Evolutionary conservation across 2,797 vertebrate species (phyloP), one percentile per base, ranked within the genome.

Genomic region (Harpagifer antarcticus): DNA sequence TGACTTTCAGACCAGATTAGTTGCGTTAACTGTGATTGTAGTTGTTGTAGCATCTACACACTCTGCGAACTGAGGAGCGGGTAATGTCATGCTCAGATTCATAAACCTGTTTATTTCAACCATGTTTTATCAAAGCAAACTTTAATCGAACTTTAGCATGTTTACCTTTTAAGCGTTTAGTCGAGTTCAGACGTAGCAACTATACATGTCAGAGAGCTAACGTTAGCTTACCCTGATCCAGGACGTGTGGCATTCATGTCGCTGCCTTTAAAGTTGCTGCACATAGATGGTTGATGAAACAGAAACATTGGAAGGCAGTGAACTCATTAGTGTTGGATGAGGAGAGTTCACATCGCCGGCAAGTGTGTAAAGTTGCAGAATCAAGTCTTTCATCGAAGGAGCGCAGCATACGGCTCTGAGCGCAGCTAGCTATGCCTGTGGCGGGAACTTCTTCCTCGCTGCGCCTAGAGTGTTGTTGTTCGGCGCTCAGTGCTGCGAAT

Each of bases 361-460:
- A 16, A 23, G 15, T 27, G 1, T 23, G 44, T 19, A 7, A 58
- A 54, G 9, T 42, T 5, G 0, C 1, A 27, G 4, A 45, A 63
- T 7, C 0, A 4, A 3, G 2, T 20, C 6, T 54, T 53, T 2
- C 0, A 8, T 12, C 16, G 1, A 23, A 0, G 2, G 5, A 19
- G 2, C n/a, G 3, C 27, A 27, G 27, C 27, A 27, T 27, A 27
- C 27, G 27, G 27, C 27, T 27, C 27, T 27, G 5, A 19, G 2
- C n/a, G 3, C 14, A 14, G 17, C 0, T 43, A 40, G 54, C 31
- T 37, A 37, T 37, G 33, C 8, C 33, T 33, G 20, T 62, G 56
- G 65, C 74, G 86, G 58, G 27, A 53, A 59, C 6, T 4, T 45
- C 70, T 68, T 68, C 78, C 37, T 88, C 67, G 15, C 5, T 69